A percentile compares a stretch with the other conserved stretches of the same genome.
These are phyloP conservation scores for Temnothorax nylanderi DNA, from an alignment of 1,140 invertebrate species.

Conservation along the genomic window DNA sequence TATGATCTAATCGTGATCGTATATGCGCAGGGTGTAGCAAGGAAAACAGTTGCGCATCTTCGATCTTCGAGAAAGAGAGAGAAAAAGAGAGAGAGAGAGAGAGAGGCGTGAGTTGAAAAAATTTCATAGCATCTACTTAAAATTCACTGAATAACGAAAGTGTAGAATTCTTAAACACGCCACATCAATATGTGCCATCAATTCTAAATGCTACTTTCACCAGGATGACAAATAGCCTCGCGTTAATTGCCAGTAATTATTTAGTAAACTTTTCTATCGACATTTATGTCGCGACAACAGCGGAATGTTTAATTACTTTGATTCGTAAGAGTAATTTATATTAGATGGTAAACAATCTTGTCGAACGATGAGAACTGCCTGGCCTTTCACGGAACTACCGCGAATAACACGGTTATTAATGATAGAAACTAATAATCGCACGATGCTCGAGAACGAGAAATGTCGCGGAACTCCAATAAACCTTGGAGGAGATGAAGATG, in stretches of 20 bases:
- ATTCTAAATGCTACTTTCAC: slow-evolving; percentile 19
- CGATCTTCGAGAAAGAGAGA: neutral
- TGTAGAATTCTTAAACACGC: neutral
- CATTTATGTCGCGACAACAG: neutral
- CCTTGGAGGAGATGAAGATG: neutral
- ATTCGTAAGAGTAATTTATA: slow-evolving; percentile 29
- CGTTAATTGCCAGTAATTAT: slow-evolving; percentile 15
- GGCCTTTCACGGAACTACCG: slow-evolving; percentile 12
- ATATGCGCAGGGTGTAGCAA: slow-evolving; percentile 14
- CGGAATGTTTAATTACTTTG: slow-evolving; percentile 5
- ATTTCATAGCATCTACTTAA: slow-evolving; percentile 7
- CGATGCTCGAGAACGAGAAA: neutral
- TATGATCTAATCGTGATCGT: slow-evolving; percentile 78
- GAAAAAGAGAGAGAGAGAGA: neutral
- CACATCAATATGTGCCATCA: neutral
- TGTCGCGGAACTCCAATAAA: slow-evolving; percentile 2
- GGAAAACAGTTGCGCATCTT: slow-evolving; percentile 7
- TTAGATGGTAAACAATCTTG: neutral
- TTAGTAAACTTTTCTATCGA: neutral
- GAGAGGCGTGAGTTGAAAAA: neutral
- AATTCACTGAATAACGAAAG: slow-evolving; percentile 18
- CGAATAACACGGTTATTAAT: slow-evolving; percentile 9
- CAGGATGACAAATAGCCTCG: neutral
- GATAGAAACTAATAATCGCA: slow-evolving; percentile 3
- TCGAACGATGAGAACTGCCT: slow-evolving; percentile 10